phyloP scores from a whole-genome alignment of 1,140 invertebrate genomes.

The Solenopsis invicta region DNA sequence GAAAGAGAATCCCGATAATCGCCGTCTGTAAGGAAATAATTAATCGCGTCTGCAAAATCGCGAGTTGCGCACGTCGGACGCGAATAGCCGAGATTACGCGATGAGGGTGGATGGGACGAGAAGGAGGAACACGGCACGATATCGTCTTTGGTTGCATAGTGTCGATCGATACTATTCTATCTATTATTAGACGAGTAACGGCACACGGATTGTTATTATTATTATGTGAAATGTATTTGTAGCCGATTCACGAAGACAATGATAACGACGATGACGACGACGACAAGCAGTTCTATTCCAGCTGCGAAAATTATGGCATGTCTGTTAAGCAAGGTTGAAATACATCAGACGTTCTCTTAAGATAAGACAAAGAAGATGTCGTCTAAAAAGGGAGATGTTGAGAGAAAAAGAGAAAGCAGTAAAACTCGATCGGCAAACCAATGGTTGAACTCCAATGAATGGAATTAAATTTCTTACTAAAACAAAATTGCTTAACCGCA shows the following conservation, averaged over 20 bases:
- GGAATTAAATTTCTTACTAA: conserved; percentile 59
- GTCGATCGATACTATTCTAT: conserved; percentile 66
- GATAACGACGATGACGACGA: not conserved
- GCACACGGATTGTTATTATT: conserved; percentile 59
- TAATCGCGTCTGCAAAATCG: conserved; percentile 53
- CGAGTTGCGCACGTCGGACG: conserved; percentile 27
- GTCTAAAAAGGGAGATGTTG: not conserved
- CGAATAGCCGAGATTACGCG: conserved; percentile 45
- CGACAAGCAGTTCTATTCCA: conserved; percentile 44
- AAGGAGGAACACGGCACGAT: conserved; percentile 26
- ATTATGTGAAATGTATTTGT: conserved; percentile 67
- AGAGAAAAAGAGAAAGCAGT: not conserved
- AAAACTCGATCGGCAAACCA: conserved; percentile 45
- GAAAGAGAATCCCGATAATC: conserved; percentile 55
- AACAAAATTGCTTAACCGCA: conserved; percentile 33
- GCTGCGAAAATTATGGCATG: conserved; percentile 33
- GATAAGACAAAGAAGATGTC: not conserved
- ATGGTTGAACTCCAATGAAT: conserved; percentile 21
- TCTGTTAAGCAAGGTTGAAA: conserved; percentile 6
- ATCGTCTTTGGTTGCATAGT: conserved; percentile 58
- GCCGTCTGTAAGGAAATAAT: conserved; percentile 48
- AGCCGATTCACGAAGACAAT: conserved; percentile 10
- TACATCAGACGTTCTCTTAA: conserved; percentile 3
- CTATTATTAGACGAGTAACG: conserved; percentile 72
- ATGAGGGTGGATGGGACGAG: not conserved